Percentiles rank a stretch among this genome's conserved stretches.
Evolutionary conservation across 2,888 invertebrate species (phyloP).

Genomic region (Eurytoma adleriae): DNA sequence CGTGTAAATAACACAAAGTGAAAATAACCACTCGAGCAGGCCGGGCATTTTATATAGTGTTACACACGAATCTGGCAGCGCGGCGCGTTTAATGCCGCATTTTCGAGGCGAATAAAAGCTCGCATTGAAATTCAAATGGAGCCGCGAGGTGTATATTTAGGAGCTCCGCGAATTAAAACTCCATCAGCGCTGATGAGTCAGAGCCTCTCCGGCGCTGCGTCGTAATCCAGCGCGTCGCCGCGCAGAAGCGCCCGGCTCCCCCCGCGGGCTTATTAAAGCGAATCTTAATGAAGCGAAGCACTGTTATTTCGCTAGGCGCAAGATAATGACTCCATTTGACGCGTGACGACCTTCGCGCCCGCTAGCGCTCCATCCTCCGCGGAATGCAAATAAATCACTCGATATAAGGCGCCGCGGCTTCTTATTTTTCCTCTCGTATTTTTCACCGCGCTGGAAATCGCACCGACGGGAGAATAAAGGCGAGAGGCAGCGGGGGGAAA

Average conservation of each 20-base stretch:
- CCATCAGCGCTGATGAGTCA: constrained; percentile 39
- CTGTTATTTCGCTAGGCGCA: constrained; percentile 35
- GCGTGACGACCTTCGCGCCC: constrained; percentile 45
- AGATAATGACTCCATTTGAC: constrained; percentile 51
- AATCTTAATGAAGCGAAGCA: constrained; percentile 40
- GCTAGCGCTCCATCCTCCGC: constrained; percentile 6
- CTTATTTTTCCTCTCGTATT: background rate
- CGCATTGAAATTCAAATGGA: constrained; percentile 52
- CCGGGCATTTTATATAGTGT: constrained; percentile 19
- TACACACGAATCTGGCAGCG: background rate
- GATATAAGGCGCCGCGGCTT: background rate
- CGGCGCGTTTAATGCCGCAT: constrained; percentile 10
- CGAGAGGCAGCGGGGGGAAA: too few relatives aligned
- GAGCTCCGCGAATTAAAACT: constrained; percentile 40
- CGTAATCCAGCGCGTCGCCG: background rate
- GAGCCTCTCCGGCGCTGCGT: background rate
- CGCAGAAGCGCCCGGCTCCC: background rate
- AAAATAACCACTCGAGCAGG: background rate
- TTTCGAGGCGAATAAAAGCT: background rate
- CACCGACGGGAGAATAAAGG: background rate
- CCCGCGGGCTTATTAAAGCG: constrained; percentile 33
- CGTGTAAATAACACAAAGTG: background rate
- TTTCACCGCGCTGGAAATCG: background rate
- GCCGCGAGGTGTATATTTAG: constrained; percentile 28
- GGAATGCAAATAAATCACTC: constrained; percentile 31